These are phyloP conservation scores for Pterocles burchelli DNA, from an alignment of 2,113 vertebrate genomes.

Conservation along the genomic window DNA sequence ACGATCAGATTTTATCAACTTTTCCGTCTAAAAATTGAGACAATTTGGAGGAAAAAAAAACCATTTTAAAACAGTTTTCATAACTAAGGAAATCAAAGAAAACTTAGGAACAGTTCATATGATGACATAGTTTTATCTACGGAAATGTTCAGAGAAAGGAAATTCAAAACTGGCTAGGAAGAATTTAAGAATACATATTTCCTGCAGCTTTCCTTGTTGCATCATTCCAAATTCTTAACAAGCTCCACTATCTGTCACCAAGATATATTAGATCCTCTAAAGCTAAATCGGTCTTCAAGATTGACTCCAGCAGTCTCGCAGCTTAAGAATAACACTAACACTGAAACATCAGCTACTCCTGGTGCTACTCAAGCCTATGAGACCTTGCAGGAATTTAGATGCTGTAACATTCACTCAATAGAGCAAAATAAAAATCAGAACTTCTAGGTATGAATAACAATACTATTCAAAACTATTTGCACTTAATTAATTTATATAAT, in stretches of 20 bases:
- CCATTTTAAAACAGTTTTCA: neutral
- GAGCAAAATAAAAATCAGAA: accelerated
- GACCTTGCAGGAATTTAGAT: neutral
- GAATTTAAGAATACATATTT: neutral
- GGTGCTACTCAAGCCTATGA: neutral
- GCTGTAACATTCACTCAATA: neutral
- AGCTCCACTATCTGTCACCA: neutral
- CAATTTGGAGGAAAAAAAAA: neutral
- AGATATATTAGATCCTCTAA: neutral
- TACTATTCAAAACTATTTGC: neutral
- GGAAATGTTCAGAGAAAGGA: neutral
- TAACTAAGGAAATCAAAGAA: neutral
- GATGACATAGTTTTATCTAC: neutral
- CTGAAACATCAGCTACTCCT: neutral
- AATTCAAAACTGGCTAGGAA: neutral
- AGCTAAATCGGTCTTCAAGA: conserved; percentile 33
- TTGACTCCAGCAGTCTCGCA: neutral
- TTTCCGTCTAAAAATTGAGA: neutral
- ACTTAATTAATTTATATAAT: conserved; percentile 2
- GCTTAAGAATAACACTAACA: neutral
- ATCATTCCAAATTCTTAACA: neutral
- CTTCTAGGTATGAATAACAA: neutral
- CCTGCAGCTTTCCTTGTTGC: neutral
- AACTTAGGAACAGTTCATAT: neutral
- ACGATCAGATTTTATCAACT: neutral